phyloP scores from a whole-genome alignment of 1,140 invertebrate species.

The Zaprionus lachaisei region DNA sequence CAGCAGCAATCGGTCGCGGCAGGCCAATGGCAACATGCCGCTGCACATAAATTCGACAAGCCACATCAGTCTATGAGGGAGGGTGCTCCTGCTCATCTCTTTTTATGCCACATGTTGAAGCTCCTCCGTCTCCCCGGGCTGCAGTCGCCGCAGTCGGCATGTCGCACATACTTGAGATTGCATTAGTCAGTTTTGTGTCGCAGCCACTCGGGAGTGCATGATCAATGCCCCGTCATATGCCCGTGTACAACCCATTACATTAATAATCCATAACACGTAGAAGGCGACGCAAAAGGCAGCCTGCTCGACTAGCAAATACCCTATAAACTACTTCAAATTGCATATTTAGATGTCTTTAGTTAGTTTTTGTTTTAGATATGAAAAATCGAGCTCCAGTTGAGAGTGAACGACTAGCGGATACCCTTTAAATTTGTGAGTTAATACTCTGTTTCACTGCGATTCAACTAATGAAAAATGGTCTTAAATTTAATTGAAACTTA shows the following conservation, averaged over 20 bases:
- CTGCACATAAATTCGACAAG: constrained; percentile 73
- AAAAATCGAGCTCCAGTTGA: not conserved
- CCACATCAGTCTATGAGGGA: constrained; percentile 40
- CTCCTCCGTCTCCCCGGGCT: constrained; percentile 24
- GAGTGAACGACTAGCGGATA: not conserved
- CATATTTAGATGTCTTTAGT: not conserved
- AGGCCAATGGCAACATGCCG: constrained; percentile 77
- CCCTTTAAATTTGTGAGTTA: not conserved
- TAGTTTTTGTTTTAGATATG: not conserved
- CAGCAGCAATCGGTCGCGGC: constrained; percentile 37
- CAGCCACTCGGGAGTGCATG: constrained; percentile 52
- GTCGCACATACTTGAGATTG: constrained; percentile 81
- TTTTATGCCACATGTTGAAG: constrained; percentile 73
- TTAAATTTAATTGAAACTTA: no score
- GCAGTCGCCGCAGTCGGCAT: constrained; percentile 40
- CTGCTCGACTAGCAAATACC: not conserved
- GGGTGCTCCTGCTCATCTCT: constrained; percentile 20
- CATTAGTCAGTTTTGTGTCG: constrained; percentile 71
- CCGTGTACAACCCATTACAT: constrained; percentile 77
- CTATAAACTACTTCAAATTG: not conserved
- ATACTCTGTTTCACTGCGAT: not conserved
- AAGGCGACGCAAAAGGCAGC: not conserved
- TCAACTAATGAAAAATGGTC: not conserved
- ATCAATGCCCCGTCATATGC: constrained; percentile 76
- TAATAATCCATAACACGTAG: constrained; percentile 72